These are phyloP conservation scores for Periplaneta americana DNA, from an alignment of 1,140 invertebrate species.

Conservation along the genomic window DNA sequence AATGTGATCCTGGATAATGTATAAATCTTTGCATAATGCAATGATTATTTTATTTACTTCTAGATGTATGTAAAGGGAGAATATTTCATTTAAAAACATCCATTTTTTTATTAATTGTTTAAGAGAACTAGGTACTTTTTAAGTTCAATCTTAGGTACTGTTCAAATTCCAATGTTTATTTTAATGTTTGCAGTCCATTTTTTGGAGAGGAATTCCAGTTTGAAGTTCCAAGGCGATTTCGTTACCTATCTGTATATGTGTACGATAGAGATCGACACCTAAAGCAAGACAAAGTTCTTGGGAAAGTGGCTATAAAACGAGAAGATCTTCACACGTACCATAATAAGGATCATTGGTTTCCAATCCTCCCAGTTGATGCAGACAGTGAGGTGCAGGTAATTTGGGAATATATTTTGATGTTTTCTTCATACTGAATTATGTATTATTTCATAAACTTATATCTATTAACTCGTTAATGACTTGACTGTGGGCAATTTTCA, in stretches of 20 bases:
- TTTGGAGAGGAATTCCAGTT: constrained; percentile 92
- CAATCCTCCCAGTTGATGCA: constrained; percentile 73
- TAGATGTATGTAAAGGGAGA: too few species aligned
- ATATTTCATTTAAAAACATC: too few species aligned
- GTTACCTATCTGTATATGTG: constrained; percentile 81
- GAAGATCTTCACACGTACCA: constrained; percentile 81
- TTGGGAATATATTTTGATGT: not conserved
- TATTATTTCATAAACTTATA: not conserved
- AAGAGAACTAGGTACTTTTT: too few species aligned
- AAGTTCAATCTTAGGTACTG: too few species aligned
- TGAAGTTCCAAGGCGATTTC: constrained; percentile 82
- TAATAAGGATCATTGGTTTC: constrained; percentile 89
- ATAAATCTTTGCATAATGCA: too few species aligned
- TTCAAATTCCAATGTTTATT: not conserved
- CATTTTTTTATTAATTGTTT: too few species aligned
- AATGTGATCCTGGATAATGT: too few species aligned
- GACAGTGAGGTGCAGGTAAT: constrained; percentile 81
- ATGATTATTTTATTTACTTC: too few species aligned
- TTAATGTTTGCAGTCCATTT: constrained; percentile 50
- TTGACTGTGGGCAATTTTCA: too few species aligned
- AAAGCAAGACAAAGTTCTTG: constrained; percentile 80
- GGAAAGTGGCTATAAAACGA: constrained; percentile 83
- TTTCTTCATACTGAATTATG: too few species aligned
- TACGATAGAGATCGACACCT: constrained; percentile 73
- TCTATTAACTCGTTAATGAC: too few species aligned